phyloP scores from a whole-genome alignment of 1,140 invertebrate genomes.

The Drosophila asahinai region DNA sequence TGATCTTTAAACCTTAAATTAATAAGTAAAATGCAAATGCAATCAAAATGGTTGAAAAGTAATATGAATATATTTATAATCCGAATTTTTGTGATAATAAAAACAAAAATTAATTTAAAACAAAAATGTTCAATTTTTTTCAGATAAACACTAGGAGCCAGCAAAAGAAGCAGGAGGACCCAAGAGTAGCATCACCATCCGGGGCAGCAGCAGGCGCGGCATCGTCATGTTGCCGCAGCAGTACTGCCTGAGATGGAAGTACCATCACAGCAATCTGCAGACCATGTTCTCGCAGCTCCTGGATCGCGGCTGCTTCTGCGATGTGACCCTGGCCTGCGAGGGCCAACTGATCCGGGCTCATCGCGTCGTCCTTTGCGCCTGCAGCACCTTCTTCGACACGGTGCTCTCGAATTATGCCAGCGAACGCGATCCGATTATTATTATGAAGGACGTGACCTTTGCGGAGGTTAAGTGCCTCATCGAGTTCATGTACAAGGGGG shows the following conservation, averaged over 20 bases:
- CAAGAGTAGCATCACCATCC: slow-evolving; percentile 14
- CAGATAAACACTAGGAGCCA: too few species aligned
- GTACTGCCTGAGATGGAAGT: slow-evolving; percentile 96
- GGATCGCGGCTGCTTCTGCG: slow-evolving; percentile 94
- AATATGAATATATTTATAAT: too few species aligned
- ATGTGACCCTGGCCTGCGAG: slow-evolving; percentile 95
- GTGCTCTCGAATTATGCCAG: slow-evolving; percentile 94
- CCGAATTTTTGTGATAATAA: too few species aligned
- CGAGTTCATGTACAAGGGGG: slow-evolving; percentile 98
- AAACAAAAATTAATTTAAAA: too few species aligned
- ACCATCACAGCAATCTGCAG: slow-evolving; percentile 95
- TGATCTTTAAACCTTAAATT: too few species aligned
- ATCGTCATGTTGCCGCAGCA: slow-evolving; percentile 90
- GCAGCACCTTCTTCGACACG: slow-evolving; percentile 95
- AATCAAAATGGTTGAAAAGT: too few species aligned
- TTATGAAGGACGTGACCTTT: slow-evolving; percentile 94
- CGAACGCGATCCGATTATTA: slow-evolving; percentile 93
- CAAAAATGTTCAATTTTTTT: too few species aligned
- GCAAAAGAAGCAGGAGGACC: neutral
- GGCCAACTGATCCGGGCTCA: slow-evolving; percentile 95
- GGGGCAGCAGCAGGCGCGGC: slow-evolving; percentile 34
- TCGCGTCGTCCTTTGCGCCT: slow-evolving; percentile 92
- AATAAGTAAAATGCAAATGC: too few species aligned
- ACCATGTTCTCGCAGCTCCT: slow-evolving; percentile 95
- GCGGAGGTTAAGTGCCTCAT: slow-evolving; percentile 94